These are phyloP conservation scores for Spodoptera frugiperda DNA, from an alignment of 1,140 invertebrate genomes.

Conservation along the genomic window DNA sequence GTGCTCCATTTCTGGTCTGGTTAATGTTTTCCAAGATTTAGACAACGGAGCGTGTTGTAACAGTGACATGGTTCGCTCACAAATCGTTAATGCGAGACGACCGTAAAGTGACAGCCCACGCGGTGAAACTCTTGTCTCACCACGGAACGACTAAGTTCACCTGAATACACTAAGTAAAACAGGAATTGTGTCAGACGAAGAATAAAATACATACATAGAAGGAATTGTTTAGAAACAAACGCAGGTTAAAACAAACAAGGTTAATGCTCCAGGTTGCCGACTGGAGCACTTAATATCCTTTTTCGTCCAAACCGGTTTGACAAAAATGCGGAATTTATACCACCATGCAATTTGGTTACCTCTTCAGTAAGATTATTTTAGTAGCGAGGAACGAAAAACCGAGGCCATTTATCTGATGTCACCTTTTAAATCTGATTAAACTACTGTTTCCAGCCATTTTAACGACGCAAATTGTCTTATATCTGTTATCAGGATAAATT, in stretches of 20 bases:
- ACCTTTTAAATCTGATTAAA: slow-evolving; percentile 2
- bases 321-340: slow-evolving; percentile 18
- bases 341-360: slow-evolving; percentile 7
- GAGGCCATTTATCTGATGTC: slow-evolving; percentile 7
- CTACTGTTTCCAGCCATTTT: neutral
- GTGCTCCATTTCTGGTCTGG: slow-evolving; percentile 37
- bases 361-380: neutral
- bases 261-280: neutral
- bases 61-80: slow-evolving; percentile 44
- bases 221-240: slow-evolving; percentile 25
- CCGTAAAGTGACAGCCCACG: slow-evolving; percentile 36
- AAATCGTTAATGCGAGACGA: slow-evolving; percentile 42
- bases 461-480: slow-evolving; percentile 23
- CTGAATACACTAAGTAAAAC: slow-evolving; percentile 17
- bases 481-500: slow-evolving; percentile 13
- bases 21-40: slow-evolving; percentile 36
- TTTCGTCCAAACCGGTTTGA: neutral
- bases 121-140: slow-evolving; percentile 24
- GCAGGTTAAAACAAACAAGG: neutral
- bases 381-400: neutral
- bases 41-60: slow-evolving; percentile 27
- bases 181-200: slow-evolving; percentile 24
- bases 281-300: slow-evolving; percentile 4
- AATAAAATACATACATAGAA: neutral
- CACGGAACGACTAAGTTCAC: slow-evolving; percentile 20